Conservation (phyloP, 23 tunicate species). For the Clavelina lepadiformis region DNA sequence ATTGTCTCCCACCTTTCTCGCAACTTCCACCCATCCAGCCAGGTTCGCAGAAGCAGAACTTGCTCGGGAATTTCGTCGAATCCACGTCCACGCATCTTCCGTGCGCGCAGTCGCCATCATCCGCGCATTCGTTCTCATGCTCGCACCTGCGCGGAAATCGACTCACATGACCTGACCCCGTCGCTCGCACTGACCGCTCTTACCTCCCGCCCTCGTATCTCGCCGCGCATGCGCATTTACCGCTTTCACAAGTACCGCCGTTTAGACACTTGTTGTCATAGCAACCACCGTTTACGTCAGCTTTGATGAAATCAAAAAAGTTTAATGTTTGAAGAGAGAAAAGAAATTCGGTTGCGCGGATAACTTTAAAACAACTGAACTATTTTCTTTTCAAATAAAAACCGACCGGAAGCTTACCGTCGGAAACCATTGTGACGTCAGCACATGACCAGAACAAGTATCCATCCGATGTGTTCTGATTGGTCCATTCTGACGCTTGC, state of each 20-base stretch:
- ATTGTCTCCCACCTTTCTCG: conserved; percentile 23
- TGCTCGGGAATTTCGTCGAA: conserved; percentile 23
- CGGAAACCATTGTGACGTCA: conserved; percentile 40
- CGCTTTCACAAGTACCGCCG: conserved; percentile 50
- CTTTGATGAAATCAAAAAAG: no score
- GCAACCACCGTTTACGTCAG: conserved; percentile 10
- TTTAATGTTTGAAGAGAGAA: no score
- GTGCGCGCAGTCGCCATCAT: conserved; percentile 34
- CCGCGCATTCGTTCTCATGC: conserved; percentile 53
- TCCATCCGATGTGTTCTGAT: conserved; percentile 23
- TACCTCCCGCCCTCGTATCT: conserved; percentile 56
- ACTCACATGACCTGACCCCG: no score
- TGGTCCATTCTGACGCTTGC: conserved; percentile 59
- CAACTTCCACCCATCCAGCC: conserved; percentile 65
- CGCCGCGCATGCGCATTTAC: conserved; percentile 21
- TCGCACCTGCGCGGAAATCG: no score
- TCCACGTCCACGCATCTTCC: conserved; percentile 35
- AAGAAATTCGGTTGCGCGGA: no score
- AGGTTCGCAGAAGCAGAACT: conserved; percentile 48
- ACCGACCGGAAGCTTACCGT: no score
- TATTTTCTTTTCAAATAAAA: no score
- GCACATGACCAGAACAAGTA: conserved; percentile 76
- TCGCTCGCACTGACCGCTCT: no score
- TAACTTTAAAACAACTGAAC: no score
- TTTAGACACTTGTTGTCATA: conserved; percentile 48